These are phyloP conservation scores for Diarsia dahlii DNA, from an alignment of 2,888 invertebrate species.

Conservation along the genomic window DNA sequence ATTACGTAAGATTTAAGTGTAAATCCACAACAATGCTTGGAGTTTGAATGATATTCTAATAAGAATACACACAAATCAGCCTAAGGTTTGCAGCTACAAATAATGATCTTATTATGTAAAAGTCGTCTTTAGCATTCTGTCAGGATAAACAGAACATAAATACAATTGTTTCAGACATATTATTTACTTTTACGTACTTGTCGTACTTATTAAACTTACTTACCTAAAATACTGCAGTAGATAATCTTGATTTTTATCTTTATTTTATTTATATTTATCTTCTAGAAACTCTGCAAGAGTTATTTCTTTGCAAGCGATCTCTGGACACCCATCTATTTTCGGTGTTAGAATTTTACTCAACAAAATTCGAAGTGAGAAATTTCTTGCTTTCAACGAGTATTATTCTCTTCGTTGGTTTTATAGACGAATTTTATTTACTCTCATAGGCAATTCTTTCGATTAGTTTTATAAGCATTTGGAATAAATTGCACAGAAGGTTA, in stretches of 20 bases:
- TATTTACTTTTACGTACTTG: background rate
- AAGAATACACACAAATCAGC: no score
- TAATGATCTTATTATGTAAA: no score
- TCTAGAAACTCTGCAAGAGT: background rate
- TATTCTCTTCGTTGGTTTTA: slow-evolving; percentile 24
- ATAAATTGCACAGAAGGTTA: slow-evolving; percentile 36
- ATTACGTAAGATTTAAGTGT: no score
- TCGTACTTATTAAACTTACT: slow-evolving; percentile 2
- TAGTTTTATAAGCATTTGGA: slow-evolving; percentile 27
- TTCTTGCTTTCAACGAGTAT: background rate
- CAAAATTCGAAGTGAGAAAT: slow-evolving; percentile 29
- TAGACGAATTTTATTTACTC: slow-evolving; percentile 31
- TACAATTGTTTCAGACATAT: slow-evolving; percentile 19
- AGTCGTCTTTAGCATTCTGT: slow-evolving; percentile 19
- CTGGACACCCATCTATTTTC: background rate
- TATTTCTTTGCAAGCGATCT: slow-evolving; percentile 6
- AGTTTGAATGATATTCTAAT: no score
- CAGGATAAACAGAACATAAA: slow-evolving; percentile 16
- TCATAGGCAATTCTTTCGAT: slow-evolving; percentile 23
- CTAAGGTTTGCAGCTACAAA: no score
- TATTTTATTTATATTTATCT: background rate
- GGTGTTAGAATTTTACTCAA: slow-evolving; percentile 3
- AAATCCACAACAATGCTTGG: no score
- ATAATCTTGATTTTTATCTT: background rate
- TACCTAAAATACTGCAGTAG: background rate